Percentiles rank a stretch among this genome's conserved stretches.
Conservation (phyloP, 2,113 vertebrate genomes). For the Furnarius figulus region DNA sequence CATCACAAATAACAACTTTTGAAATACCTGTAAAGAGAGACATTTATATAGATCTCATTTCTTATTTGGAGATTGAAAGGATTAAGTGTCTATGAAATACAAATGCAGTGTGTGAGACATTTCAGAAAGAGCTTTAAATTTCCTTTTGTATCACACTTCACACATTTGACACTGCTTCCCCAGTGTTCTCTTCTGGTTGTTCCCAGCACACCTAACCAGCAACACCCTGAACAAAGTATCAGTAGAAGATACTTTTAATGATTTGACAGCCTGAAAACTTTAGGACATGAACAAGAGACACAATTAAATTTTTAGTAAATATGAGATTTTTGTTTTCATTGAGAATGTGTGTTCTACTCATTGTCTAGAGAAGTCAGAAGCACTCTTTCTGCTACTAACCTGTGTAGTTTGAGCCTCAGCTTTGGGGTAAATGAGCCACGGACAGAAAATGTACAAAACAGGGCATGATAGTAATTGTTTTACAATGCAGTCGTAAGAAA, state of each 20-base stretch:
- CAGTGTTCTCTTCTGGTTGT: neutral
- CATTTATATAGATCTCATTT: neutral
- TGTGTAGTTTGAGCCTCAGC: neutral
- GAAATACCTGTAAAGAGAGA: neutral
- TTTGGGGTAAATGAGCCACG: neutral
- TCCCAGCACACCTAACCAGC: neutral
- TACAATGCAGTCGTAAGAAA: neutral
- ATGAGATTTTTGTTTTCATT: neutral
- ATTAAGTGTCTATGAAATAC: neutral
- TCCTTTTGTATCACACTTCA: neutral
- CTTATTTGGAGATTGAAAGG: neutral
- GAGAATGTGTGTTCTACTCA: neutral
- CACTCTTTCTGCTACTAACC: neutral
- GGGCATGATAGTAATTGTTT: neutral
- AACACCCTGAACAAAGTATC: neutral
- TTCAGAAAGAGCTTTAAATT: neutral
- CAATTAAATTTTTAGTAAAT: neutral
- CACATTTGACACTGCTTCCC: neutral
- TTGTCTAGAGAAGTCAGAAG: neutral
- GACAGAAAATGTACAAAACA: neutral
- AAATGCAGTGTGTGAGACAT: neutral
- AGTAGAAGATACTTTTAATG: neutral
- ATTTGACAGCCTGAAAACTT: neutral
- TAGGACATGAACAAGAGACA: neutral
- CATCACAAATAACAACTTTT: neutral